Percentiles rank a stretch among this genome's conserved stretches.
phyloP scores from a whole-genome alignment of 2,113 vertebrate species.

The Pandion haliaetus region DNA sequence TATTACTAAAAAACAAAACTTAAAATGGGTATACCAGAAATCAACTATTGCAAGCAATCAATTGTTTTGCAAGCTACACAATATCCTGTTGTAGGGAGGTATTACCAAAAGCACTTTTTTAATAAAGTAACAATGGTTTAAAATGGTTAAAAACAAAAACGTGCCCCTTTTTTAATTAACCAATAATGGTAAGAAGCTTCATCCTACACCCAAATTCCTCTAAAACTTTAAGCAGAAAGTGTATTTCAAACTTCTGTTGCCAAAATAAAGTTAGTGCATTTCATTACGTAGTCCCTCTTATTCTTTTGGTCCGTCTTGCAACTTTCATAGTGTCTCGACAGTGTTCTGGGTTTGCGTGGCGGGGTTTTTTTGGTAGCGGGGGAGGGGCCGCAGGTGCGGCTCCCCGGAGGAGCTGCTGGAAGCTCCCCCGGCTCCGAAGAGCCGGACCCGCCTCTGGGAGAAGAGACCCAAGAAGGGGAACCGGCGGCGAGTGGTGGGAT shows the following conservation, averaged over 20 bases:
- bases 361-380: too few relatives aligned
- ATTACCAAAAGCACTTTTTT: neutral
- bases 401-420: too few relatives aligned
- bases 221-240: neutral
- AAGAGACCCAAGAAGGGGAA: too few relatives aligned
- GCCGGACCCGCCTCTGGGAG: too few relatives aligned
- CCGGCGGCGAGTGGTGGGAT: too few relatives aligned
- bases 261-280: neutral
- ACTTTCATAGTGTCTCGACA: neutral
- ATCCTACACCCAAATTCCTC: neutral
- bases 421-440: too few relatives aligned
- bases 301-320: neutral
- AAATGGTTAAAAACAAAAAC: neutral
- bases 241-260: neutral
- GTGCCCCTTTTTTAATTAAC: neutral
- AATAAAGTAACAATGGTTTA: neutral
- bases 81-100: neutral
- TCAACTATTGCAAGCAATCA: neutral
- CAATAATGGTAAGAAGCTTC: neutral
- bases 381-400: too few relatives aligned
- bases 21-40: neutral
- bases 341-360: too few relatives aligned
- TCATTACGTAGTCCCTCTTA: neutral
- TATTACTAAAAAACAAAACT: neutral
- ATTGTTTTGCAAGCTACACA: neutral